A percentile compares a stretch with the other conserved stretches of the same genome.
Conservation (phyloP, 1,140 invertebrate species). For the Paramacrobiotus metropolitanus region DNA sequence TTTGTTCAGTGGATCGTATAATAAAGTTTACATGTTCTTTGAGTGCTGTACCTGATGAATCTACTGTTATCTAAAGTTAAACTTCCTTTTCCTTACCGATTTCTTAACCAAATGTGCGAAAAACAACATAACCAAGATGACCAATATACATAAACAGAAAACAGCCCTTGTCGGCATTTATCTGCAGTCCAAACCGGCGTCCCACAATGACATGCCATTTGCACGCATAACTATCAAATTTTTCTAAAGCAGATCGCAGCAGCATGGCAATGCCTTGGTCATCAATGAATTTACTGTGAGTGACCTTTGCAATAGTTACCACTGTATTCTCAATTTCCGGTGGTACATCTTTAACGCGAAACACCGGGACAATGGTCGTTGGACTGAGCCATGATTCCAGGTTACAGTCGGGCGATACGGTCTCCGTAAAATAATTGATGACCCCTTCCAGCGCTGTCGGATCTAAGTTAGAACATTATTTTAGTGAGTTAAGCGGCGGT, state of each 20-base stretch:
- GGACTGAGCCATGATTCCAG: background rate
- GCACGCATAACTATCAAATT: background rate
- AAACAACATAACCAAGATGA: slow-evolving; percentile 3
- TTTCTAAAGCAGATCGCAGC: background rate
- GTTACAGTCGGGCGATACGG: background rate
- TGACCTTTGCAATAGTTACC: background rate
- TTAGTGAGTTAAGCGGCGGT: no score
- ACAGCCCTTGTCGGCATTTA: background rate
- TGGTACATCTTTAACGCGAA: background rate
- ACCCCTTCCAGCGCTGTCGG: background rate
- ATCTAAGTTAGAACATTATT: no score
- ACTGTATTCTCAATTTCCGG: background rate
- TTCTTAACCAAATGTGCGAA: background rate
- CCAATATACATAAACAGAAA: slow-evolving; percentile 4
- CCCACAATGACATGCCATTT: slow-evolving; percentile 4
- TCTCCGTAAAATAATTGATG: background rate
- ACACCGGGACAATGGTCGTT: background rate
- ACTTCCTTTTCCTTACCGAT: no score
- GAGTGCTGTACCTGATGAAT: no score
- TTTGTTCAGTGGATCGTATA: no score
- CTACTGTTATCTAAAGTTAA: no score
- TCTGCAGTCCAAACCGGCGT: background rate
- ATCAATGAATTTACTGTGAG: slow-evolving; percentile 2
- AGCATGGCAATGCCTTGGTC: background rate
- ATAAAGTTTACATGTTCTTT: no score